Base-by-base conservation (phyloP, 2,113 vertebrate species). In the Orthonyx spaldingii region DNA sequence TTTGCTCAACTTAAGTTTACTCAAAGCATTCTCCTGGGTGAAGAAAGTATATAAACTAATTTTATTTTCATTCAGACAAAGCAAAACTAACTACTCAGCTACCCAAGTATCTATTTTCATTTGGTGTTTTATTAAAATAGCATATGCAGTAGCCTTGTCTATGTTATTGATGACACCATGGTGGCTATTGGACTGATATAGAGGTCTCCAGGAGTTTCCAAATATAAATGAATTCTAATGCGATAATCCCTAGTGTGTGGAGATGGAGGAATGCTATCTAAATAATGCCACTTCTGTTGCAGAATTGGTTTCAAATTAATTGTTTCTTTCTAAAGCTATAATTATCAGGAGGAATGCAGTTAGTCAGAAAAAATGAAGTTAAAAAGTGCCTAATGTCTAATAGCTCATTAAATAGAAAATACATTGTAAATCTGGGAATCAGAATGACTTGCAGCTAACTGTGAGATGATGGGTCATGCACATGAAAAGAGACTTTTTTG, bases 381-480 rank as follows among this genome's bases (percentile, higher is more conserved):
- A 3, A 90, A 86, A 96, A 94, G 72, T 94, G 83, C 55, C 65
- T 79, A 84, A 94, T 57, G 86, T 69, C 92, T 94, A 95, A 96
- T 65, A 94, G 88, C 80, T 96, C 90, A 94, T 96, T 96, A 97
- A 95, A 95, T 39, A 94, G 65, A 92, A 96, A 96, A 94, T 89
- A 79, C 50, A 94, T n/a, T 87, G 80, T 75, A 93, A 96, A 83
- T 91, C 16, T 89, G 69, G 79, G 85, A 92, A 87, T 92, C 66
- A 64, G 80, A 94, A 96, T 88, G 87, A 92, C 86, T 96, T 59
- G 87, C 75, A 93, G 91, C 71, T 91, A 95, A 87, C 49, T 64
- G n/a, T 83, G 88, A 93, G 64, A 79, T 70, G 84, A 96, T 76
- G 85, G 94, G 84, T 90, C 91, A 88, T 33, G 83, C 85, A 95